Base-by-base conservation (phyloP, 2,113 vertebrate genomes). In the Cervus canadensis region DNA sequence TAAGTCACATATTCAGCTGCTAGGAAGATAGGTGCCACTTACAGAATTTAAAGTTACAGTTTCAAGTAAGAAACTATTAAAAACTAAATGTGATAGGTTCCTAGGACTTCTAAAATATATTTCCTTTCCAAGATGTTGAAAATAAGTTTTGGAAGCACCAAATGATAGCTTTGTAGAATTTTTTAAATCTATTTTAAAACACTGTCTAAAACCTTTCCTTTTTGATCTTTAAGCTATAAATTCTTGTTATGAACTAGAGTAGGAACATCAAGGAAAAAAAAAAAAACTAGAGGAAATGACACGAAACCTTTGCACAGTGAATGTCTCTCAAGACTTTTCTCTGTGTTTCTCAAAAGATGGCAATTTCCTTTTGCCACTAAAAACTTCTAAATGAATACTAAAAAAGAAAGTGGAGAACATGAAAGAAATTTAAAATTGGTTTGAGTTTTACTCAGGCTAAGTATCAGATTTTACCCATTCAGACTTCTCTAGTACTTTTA, bases 181-280 rank as follows among this genome's bases (percentile, higher is more conserved):
- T 95, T 93, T 93, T 40, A 10, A 92, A 45, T 97, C 97, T 97
- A 97, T 98, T 97, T 98, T 95, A 95, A 89, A 64, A 84, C 48
- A 79, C 89, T 97, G 92, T 96, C 94, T 98, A 96, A 98, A 97
- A 96, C 43, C 93, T 97, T 97, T 94, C 86, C 85, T 94, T 96
- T 97, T 87, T 97, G 82, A 96, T 89, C 57, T 97, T 87, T 97
- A 97, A 95, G 83, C 95, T 97, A 45, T 94, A 97, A 97, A 94
- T 92, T 71, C 84, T 97, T 97, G 78, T 93, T 89, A 97, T 82
- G 85, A 97, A 96, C 62, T 85, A 95, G 76, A 97, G 78, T 76
- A 95, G 78, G 54, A 54, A 79, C 40, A 93, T 97, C 48, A 50
- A 33, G 96, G 94, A 94, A 95, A 93, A 97, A 97, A 97, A 97